Conservation (phyloP, 1,140 invertebrate species). For the Rhynchophorus ferrugineus region DNA sequence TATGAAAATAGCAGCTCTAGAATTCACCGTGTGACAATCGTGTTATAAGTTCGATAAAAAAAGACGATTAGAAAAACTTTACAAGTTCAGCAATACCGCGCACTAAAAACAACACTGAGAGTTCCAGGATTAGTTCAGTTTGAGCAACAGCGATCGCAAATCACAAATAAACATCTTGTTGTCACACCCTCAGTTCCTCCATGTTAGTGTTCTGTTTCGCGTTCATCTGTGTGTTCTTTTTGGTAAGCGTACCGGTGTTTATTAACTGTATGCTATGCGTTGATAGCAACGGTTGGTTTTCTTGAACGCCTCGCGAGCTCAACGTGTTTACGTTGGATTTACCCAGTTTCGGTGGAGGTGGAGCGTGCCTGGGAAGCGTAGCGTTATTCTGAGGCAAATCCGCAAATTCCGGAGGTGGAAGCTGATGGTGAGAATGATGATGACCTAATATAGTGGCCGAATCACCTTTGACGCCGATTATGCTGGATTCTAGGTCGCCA, state of each 20-base stretch:
- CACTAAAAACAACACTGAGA: too few relatives aligned
- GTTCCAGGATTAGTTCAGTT: too few relatives aligned
- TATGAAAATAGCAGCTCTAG: too few relatives aligned
- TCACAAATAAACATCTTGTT: slow-evolving; percentile 31
- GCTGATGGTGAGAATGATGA: slow-evolving; percentile 64
- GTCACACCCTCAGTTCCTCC: slow-evolving; percentile 76
- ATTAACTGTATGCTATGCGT: slow-evolving; percentile 60
- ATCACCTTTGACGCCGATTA: slow-evolving; percentile 50
- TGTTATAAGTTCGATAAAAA: neutral
- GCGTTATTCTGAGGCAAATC: slow-evolving; percentile 64
- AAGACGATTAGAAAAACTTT: neutral
- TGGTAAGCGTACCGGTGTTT: slow-evolving; percentile 57
- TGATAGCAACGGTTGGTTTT: slow-evolving; percentile 53
- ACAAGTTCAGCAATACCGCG: neutral
- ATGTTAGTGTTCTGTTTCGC: slow-evolving; percentile 57
- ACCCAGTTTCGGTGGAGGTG: slow-evolving; percentile 64
- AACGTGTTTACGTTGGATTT: slow-evolving; percentile 53
- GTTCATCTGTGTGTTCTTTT: slow-evolving; percentile 57
- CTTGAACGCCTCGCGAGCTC: slow-evolving; percentile 52
- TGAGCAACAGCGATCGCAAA: slow-evolving; percentile 31
- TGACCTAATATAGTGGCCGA: slow-evolving; percentile 58
- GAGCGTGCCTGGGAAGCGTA: slow-evolving; percentile 61
- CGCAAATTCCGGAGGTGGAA: slow-evolving; percentile 69
- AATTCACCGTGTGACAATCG: neutral
- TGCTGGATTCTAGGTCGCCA: slow-evolving; percentile 48